Conservation (phyloP, 1,140 invertebrate genomes). For the Samia ricini region DNA sequence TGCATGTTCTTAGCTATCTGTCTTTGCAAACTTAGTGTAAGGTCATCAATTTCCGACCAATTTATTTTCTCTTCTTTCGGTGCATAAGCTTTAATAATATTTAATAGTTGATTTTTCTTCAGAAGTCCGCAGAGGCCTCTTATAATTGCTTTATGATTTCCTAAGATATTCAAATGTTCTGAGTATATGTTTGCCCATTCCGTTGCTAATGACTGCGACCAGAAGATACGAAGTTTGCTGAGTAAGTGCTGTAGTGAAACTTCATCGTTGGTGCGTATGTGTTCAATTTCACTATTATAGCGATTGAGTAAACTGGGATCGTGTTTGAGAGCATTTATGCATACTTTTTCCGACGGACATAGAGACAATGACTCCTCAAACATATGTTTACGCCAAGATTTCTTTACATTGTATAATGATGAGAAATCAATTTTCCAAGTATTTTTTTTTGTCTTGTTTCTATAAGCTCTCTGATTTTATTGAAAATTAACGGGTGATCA, state of each 20-base stretch:
- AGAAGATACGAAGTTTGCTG: constrained; percentile 50
- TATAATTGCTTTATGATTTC: constrained; percentile 33
- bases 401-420: constrained; percentile 44
- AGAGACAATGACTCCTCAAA: constrained; percentile 47
- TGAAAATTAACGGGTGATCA: constrained; percentile 36
- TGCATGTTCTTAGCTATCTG: constrained; percentile 55
- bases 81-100: constrained; percentile 39
- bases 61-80: constrained; percentile 40
- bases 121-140: constrained; percentile 39
- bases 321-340: constrained; percentile 57
- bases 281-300: constrained; percentile 26
- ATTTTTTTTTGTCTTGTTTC: constrained; percentile 38
- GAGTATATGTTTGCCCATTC: constrained; percentile 32
- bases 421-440: constrained; percentile 31
- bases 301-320: constrained; percentile 37
- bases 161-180: constrained; percentile 22
- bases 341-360: constrained; percentile 32
- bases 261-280: constrained; percentile 27
- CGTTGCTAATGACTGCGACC: constrained; percentile 35
- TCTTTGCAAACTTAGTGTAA: constrained; percentile 35
- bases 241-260: constrained; percentile 32
- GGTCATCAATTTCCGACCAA: constrained; percentile 35
- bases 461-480: constrained; percentile 40
- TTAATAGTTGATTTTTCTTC: constrained; percentile 24
- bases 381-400: constrained; percentile 46